phyloP scores from a whole-genome alignment of 2,113 vertebrate species.

The Aleadryas rufinucha region DNA sequence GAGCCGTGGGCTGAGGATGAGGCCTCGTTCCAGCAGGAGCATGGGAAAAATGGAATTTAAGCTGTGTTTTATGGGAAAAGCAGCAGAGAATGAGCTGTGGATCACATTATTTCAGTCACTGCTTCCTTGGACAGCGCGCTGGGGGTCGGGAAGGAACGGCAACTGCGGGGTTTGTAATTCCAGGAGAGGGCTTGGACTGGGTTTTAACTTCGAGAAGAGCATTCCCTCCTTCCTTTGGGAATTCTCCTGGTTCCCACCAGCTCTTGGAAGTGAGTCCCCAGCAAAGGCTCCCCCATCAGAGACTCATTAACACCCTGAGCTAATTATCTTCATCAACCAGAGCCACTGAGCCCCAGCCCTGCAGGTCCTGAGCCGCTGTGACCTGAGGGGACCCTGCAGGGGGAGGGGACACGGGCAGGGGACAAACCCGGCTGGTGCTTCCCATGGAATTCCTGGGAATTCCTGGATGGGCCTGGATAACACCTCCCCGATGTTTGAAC shows the following conservation, averaged over 20 bases:
- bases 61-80: background rate
- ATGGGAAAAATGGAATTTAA: background rate
- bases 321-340: background rate
- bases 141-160: background rate
- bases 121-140: background rate
- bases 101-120: background rate
- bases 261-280: background rate
- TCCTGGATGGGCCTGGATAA: background rate
- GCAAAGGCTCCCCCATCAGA: background rate
- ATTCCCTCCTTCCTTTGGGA: background rate
- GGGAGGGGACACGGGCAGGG: background rate
- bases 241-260: background rate
- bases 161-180: background rate
- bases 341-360: background rate
- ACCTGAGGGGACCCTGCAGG: rapidly evolving
- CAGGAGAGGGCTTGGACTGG: background rate
- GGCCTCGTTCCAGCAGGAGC: background rate
- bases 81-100: background rate
- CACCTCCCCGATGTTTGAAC: background rate
- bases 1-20: background rate
- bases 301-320: background rate
- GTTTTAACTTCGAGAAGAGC: background rate
- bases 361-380: rapidly evolving
- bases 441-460: rapidly evolving
- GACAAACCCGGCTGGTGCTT: rapidly evolving